Evolutionary conservation across 2,113 vertebrate species (phyloP).

Genomic region (Chaenogobius annularis): DNA sequence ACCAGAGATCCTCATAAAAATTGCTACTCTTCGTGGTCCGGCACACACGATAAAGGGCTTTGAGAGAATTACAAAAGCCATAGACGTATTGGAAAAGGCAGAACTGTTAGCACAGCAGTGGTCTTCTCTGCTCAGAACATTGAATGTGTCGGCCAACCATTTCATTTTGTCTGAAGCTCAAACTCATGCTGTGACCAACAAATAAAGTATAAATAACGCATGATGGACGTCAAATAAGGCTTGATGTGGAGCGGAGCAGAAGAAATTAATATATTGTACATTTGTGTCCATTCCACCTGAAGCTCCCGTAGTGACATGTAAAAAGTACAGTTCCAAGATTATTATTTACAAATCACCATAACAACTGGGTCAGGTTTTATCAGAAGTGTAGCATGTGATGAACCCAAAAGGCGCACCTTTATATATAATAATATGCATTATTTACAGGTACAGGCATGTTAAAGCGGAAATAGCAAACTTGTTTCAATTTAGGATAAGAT

Average conservation of each 20-base stretch:
- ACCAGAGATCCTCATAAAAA: slow-evolving; percentile 5
- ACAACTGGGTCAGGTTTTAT: not conserved
- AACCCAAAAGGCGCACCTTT: no score
- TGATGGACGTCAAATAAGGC: not conserved
- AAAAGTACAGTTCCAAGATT: no score
- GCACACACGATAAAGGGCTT: slow-evolving; percentile 1
- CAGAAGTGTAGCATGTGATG: no score
- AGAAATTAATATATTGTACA: not conserved
- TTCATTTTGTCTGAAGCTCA: slow-evolving; percentile 7
- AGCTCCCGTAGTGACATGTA: not conserved
- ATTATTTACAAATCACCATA: not conserved
- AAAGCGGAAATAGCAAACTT: no score
- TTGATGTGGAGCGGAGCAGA: not conserved
- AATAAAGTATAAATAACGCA: not conserved
- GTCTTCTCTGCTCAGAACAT: not conserved
- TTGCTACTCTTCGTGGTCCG: not conserved
- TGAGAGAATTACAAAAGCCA: slow-evolving; percentile 3
- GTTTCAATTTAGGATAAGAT: no score
- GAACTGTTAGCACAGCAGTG: not conserved
- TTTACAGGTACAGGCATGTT: no score
- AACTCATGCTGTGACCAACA: slow-evolving; percentile 3
- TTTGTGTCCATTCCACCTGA: not conserved
- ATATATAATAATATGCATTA: no score
- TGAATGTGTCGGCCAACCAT: not conserved
- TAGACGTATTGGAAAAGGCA: not conserved